Evolutionary conservation across 2,888 invertebrate species (phyloP).

Genomic region (Tinea semifulvella): DNA sequence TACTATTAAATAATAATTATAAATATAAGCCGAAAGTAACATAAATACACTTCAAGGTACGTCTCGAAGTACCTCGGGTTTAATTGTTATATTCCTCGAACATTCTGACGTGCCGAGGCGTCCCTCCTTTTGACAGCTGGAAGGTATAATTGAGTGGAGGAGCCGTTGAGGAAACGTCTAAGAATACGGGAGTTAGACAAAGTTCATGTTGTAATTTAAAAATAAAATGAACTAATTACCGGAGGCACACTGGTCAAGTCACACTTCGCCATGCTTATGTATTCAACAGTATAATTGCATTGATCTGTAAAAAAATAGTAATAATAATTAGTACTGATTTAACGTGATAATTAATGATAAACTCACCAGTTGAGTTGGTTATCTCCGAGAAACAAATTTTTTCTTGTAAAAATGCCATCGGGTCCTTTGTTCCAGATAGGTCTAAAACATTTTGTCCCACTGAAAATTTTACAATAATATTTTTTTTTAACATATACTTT

Average conservation of each 20-base stretch:
- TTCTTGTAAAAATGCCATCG: slow-evolving; percentile 24
- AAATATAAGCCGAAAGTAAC: no score
- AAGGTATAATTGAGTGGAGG: no score
- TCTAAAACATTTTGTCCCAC: slow-evolving; percentile 28
- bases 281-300: slow-evolving; percentile 23
- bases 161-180: no score
- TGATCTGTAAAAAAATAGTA: not conserved
- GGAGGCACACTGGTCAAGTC: slow-evolving; percentile 33
- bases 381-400: slow-evolving; percentile 19
- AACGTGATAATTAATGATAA: not conserved
- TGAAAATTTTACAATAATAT: slow-evolving; percentile 21
- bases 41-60: no score
- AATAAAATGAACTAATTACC: slow-evolving; percentile 26
- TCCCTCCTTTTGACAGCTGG: no score
- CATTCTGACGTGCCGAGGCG: no score
- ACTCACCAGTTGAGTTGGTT: not conserved
- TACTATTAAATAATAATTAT: no score
- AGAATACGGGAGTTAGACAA: no score
- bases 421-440: slow-evolving; percentile 27
- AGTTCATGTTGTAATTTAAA: no score
- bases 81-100: no score
- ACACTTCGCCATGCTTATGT: slow-evolving; percentile 44
- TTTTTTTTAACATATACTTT: not conserved
- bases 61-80: no score
- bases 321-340: not conserved